Evolutionary conservation across 2,888 invertebrate genomes (phyloP).

Genomic region (Theretra japonica): DNA sequence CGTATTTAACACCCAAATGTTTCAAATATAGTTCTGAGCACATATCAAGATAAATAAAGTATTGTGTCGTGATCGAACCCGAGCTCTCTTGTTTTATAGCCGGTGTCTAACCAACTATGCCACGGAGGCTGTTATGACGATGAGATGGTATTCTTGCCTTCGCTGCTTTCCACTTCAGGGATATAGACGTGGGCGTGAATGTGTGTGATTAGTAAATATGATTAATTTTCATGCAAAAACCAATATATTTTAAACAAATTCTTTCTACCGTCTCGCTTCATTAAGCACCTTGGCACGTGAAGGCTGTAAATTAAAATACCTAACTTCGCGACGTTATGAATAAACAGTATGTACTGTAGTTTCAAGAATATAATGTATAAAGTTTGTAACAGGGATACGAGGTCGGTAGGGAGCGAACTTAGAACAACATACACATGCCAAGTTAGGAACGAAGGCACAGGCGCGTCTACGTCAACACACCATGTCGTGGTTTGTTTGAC

Average conservation of each 20-base stretch:
- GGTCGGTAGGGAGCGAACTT: constrained; percentile 31
- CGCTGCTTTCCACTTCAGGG: too few species aligned
- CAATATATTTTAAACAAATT: background rate
- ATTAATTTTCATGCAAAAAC: too few species aligned
- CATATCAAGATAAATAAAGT: too few species aligned
- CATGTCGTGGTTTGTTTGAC: constrained; percentile 12
- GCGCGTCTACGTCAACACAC: constrained; percentile 32
- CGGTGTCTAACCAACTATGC: too few species aligned
- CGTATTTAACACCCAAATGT: too few species aligned
- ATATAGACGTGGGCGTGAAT: too few species aligned
- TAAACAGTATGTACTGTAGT: constrained; percentile 7
- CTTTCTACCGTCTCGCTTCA: background rate
- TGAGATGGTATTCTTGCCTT: too few species aligned
- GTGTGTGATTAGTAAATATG: too few species aligned
- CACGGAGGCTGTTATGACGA: too few species aligned
- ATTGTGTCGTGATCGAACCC: too few species aligned
- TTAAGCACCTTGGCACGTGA: background rate
- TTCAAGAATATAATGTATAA: constrained; percentile 24
- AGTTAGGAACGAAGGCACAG: constrained; percentile 33
- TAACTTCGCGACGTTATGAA: background rate
- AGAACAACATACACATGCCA: constrained; percentile 31
- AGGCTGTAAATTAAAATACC: background rate
- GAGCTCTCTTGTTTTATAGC: too few species aligned
- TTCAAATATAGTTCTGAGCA: too few species aligned
- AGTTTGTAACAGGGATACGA: constrained; percentile 36